Percentiles rank a stretch among this genome's conserved stretches.
Conservation (phyloP, 1,140 invertebrate genomes). For the Pemphigus obesinymphae region DNA sequence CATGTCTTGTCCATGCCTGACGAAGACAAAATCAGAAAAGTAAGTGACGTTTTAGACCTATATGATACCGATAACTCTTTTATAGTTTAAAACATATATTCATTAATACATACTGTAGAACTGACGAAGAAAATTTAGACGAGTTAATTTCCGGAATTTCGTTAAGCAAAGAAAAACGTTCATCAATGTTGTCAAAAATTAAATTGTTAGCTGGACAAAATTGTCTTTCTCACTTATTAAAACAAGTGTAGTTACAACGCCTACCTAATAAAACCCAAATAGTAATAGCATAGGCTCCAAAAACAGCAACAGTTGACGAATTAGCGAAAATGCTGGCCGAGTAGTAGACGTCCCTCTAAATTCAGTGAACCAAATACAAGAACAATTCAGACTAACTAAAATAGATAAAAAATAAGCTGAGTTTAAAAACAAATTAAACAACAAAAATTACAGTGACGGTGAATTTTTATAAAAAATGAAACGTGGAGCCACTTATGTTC, state of each 20-base stretch:
- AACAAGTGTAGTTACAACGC: conserved; percentile 9
- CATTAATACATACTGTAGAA: background rate
- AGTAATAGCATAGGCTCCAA: background rate
- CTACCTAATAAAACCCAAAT: conserved; percentile 6
- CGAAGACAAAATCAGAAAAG: background rate
- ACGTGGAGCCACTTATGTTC: background rate
- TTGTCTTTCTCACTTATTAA: background rate
- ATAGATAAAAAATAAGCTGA: background rate
- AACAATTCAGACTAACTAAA: conserved; percentile 8
- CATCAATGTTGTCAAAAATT: conserved; percentile 4
- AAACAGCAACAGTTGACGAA: background rate
- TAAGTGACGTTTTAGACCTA: background rate
- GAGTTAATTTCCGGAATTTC: conserved; percentile 17
- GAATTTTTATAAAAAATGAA: background rate
- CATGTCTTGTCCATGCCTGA: too few species aligned
- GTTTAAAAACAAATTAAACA: background rate
- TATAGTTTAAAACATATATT: background rate
- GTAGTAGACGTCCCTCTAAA: background rate
- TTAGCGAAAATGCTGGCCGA: conserved; percentile 9
- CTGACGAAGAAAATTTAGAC: background rate
- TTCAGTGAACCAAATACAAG: conserved; percentile 12
- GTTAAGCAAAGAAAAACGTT: background rate
- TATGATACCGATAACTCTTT: background rate
- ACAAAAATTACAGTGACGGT: background rate
- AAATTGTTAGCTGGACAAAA: background rate